Base-by-base conservation (phyloP, 2,797 vertebrate species). In the Girardinus metallicus region DNA sequence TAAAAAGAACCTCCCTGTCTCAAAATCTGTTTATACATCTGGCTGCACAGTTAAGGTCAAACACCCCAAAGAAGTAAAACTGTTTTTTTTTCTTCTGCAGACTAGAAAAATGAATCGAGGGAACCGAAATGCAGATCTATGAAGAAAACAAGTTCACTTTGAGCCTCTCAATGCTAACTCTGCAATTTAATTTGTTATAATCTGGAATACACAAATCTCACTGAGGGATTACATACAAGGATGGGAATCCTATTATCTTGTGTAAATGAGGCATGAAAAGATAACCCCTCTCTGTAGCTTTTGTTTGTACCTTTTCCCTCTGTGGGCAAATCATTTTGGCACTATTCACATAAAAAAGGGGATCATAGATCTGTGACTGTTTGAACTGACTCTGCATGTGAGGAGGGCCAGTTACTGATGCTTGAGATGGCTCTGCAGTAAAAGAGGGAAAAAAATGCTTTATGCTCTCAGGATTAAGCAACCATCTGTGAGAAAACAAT, bases 221-320 rank as follows among this genome's bases (percentile, higher is more conserved):
- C 31, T 34, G 55, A 62, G 74, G 16, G 55, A 76, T 76, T 62
- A 64, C 41, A 64, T 64, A 23, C 41, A 46, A 46, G 11, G 55
- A 60, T 64, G 18, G 55, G 5, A 26, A 76, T 64, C 74, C 57
- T 62, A 47, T 76, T 76, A 75, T 62, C 29, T 26, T 76, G 41
- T 46, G 74, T 46, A 76, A 76, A 76, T 62, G 29, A 46, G 43
- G 74, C 57, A 76, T 44, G 31, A 18, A 23, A 34, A 34, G 41
- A 76, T 64, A 76, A 46, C 57, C 34, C 29, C 57, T 76, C 55
- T 41, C 55, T 46, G 29, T 62, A 76, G 74, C 57, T 64, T 64
- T 64, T 76, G 55, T 64, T 76, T 62, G 29, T 64, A 23, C 41
- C 16, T 31, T 46, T 64, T 64, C 11, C 11, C 41, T 60, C 23